A percentile compares a stretch with the other conserved stretches of the same genome.
Evolutionary conservation across 2,113 vertebrate genomes (phyloP).

Genomic region (Desmodus rotundus): DNA sequence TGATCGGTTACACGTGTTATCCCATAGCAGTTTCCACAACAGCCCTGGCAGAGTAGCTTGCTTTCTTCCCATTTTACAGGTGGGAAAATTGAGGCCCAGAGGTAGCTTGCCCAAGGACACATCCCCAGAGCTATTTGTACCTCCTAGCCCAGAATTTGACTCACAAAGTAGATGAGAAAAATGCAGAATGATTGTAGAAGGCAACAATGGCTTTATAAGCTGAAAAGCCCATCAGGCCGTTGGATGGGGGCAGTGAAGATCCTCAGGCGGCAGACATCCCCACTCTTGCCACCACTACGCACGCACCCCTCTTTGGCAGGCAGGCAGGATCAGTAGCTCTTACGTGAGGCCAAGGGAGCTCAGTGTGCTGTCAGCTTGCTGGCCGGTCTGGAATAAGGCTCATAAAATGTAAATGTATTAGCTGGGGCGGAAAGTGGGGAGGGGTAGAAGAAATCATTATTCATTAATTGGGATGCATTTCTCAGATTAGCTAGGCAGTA

Average conservation of each 20-base stretch:
- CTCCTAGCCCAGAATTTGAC: not conserved
- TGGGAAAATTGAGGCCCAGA: not conserved
- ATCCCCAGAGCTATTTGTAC: not conserved
- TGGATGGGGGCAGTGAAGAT: not conserved
- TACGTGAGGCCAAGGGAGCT: not conserved
- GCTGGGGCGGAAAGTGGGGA: not conserved
- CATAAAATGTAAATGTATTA: not conserved
- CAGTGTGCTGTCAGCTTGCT: not conserved
- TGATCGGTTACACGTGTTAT: not conserved
- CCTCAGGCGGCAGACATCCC: not conserved
- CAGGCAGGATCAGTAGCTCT: not conserved
- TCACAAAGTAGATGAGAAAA: not conserved
- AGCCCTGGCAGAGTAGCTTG: not conserved
- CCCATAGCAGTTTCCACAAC: not conserved
- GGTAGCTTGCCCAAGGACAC: not conserved
- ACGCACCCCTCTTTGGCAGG: not conserved
- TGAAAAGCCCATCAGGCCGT: not conserved
- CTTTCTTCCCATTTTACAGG: not conserved
- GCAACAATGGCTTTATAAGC: not conserved
- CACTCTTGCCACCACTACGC: no score
- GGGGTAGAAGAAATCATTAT: not conserved
- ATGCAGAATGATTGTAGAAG: not conserved
- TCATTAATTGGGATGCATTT: not conserved
- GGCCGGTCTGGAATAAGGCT: not conserved
- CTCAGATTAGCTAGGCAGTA: not conserved